A percentile compares a stretch with the other conserved stretches of the same genome.
These are phyloP conservation scores for Dryobotodes eremita DNA, from an alignment of 2,888 invertebrate genomes.

Conservation along the genomic window DNA sequence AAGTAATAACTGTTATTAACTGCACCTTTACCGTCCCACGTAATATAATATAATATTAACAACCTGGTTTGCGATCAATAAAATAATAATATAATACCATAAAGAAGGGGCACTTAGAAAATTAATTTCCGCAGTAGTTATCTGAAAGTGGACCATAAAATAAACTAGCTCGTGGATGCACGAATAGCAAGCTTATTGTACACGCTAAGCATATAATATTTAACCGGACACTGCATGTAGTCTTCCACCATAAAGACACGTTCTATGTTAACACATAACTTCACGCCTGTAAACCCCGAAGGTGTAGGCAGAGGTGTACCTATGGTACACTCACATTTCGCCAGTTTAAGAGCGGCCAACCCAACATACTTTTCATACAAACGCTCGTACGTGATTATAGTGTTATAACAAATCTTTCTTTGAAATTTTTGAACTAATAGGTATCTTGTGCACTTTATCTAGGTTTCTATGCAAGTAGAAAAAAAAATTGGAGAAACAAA, in stretches of 20 bases:
- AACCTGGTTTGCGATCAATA: constrained; percentile 25
- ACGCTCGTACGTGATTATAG: too few species aligned
- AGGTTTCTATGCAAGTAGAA: too few species aligned
- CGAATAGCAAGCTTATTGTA: background rate
- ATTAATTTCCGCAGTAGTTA: constrained; percentile 30
- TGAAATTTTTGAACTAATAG: too few species aligned
- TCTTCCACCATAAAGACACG: background rate
- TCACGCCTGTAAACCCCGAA: background rate
- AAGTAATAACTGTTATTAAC: constrained; percentile 31
- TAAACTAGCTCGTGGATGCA: constrained; percentile 4
- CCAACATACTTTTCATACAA: too few species aligned
- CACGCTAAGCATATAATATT: background rate
- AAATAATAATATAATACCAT: constrained; percentile 27
- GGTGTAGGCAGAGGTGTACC: background rate
- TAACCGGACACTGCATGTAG: background rate
- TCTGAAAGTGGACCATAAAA: constrained; percentile 9
- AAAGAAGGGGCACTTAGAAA: constrained; percentile 15
- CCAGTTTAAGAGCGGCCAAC: too few species aligned
- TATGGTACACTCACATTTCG: background rate
- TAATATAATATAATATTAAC: constrained; percentile 27
- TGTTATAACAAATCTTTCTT: too few species aligned
- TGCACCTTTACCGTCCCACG: constrained; percentile 31
- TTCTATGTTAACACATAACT: background rate
- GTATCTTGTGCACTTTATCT: too few species aligned
- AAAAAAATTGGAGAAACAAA: too few species aligned